Evolutionary conservation across 2,113 vertebrate species (phyloP).

Genomic region (Sinocyclocheilus grahami): DNA sequence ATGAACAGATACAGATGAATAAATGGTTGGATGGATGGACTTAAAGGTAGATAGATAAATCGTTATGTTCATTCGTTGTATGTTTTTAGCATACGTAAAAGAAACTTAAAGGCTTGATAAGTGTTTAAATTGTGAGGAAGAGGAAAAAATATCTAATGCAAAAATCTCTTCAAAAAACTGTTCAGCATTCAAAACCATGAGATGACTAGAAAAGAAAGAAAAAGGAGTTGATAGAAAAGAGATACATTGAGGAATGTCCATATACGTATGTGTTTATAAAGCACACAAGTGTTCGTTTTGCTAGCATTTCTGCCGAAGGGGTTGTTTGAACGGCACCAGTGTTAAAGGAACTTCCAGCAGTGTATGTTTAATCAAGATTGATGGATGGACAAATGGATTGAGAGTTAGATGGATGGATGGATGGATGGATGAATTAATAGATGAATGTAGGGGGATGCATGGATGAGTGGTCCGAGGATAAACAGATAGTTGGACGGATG

Average conservation of each 20-base stretch:
- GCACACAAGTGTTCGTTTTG: neutral
- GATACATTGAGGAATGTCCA: neutral
- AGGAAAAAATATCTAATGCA: neutral
- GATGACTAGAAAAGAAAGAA: neutral
- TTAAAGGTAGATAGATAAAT: neutral
- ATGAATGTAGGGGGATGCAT: too few species aligned
- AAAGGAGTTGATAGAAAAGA: neutral
- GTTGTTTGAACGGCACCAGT: conserved; percentile 12
- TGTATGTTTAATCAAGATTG: conserved; percentile 28
- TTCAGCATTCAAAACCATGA: neutral
- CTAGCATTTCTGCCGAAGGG: neutral
- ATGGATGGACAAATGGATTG: too few species aligned
- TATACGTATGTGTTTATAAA: neutral
- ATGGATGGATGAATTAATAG: too few species aligned
- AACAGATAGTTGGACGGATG: too few species aligned
- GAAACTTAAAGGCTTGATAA: neutral
- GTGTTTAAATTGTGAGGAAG: neutral
- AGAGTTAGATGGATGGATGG: too few species aligned
- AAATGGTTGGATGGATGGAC: neutral
- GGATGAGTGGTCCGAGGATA: too few species aligned
- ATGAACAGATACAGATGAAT: neutral
- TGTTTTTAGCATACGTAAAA: neutral
- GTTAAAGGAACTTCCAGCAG: conserved; percentile 28
- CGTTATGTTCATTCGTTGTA: neutral
- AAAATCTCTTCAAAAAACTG: neutral